These are phyloP conservation scores for Aix galericulata DNA, from an alignment of 2,113 vertebrate species.

Conservation along the genomic window DNA sequence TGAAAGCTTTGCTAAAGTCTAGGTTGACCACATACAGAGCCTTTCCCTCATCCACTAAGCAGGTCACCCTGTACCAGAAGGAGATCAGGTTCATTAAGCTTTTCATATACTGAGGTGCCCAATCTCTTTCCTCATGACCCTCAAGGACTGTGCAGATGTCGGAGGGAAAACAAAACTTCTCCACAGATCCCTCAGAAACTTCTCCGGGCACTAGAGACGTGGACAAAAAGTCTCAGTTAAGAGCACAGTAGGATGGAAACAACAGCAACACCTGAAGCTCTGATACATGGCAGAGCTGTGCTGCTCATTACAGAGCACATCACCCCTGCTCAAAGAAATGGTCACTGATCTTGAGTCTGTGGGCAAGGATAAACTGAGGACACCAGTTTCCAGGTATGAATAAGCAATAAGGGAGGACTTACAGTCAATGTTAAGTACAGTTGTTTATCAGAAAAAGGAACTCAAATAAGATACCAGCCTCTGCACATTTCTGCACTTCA, in stretches of 20 bases:
- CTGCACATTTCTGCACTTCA: background rate
- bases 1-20: too few relatives aligned
- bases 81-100: too few relatives aligned
- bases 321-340: background rate
- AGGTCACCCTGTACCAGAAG: too few relatives aligned
- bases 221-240: background rate
- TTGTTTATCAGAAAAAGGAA: background rate
- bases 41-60: too few relatives aligned
- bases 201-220: background rate
- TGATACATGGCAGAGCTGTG: fast-evolving
- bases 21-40: too few relatives aligned
- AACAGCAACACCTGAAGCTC: background rate
- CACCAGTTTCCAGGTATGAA: background rate
- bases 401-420: background rate
- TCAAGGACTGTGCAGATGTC: background rate
- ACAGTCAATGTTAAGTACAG: background rate
- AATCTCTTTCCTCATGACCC: background rate
- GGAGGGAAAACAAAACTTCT: background rate
- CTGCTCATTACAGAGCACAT: background rate
- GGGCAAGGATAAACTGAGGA: background rate
- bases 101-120: background rate
- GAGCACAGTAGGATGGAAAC: too few relatives aligned
- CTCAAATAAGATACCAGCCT: background rate
- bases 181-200: background rate
- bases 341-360: background rate